A percentile compares a stretch with the other conserved stretches of the same genome.
Conservation (phyloP, 2,888 invertebrate genomes). For the Cistogaster globosa region DNA sequence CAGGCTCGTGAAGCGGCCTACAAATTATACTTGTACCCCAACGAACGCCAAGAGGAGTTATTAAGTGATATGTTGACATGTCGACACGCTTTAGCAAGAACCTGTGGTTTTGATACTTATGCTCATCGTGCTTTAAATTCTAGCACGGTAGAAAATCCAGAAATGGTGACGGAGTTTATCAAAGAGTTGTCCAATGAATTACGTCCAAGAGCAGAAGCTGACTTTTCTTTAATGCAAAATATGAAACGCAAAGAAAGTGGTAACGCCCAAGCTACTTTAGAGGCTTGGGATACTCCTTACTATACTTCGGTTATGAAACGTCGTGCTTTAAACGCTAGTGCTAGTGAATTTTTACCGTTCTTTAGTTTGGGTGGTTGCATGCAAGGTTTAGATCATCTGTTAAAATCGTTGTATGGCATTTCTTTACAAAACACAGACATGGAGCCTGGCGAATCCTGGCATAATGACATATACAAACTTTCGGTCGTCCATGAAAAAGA, state of each 20-base stretch:
- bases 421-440: conserved; percentile 89
- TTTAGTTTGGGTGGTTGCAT: conserved; percentile 97
- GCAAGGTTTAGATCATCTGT: conserved; percentile 97
- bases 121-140: conserved; percentile 94
- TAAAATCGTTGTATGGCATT: conserved; percentile 92
- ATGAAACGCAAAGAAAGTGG: conserved; percentile 85
- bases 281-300: conserved; percentile 95
- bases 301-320: conserved; percentile 90
- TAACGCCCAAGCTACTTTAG: conserved; percentile 80
- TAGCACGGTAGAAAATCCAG: conserved; percentile 92
- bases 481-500: conserved; percentile 93
- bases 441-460: conserved; percentile 93
- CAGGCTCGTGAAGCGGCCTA: conserved; percentile 94
- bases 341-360: conserved; percentile 91
- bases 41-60: conserved; percentile 89
- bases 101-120: conserved; percentile 95
- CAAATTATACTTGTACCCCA: conserved; percentile 91
- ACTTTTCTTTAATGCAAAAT: conserved; percentile 89
- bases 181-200: conserved; percentile 89
- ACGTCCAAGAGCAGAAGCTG: conserved; percentile 87
- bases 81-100: conserved; percentile 90
- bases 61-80: conserved; percentile 89
- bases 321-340: conserved; percentile 87
- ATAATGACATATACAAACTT: conserved; percentile 94
- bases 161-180: conserved; percentile 91